phyloP scores from a whole-genome alignment of 2,888 invertebrate species.

The Parnassius glacialis region DNA sequence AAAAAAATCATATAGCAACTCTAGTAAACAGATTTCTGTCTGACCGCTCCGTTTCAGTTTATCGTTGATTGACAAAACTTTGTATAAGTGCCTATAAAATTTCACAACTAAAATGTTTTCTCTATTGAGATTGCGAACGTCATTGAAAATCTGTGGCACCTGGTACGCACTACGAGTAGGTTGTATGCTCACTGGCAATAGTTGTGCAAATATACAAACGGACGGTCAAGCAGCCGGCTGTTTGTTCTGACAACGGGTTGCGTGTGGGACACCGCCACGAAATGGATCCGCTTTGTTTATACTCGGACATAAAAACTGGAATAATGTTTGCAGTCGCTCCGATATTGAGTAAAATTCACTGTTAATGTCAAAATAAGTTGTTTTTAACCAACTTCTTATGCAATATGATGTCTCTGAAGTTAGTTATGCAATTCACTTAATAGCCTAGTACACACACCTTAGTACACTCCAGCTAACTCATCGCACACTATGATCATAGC shows the following conservation, averaged over 20 bases:
- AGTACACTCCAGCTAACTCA: too few species aligned
- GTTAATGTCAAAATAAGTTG: too few species aligned
- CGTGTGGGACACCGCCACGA: conserved; percentile 4
- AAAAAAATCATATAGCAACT: too few species aligned
- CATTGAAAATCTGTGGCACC: conserved; percentile 7
- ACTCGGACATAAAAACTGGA: conserved; percentile 8
- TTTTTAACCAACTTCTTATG: too few species aligned
- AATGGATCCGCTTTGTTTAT: conserved; percentile 12
- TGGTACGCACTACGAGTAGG: conserved; percentile 1
- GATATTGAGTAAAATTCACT: too few species aligned
- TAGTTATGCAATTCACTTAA: too few species aligned
- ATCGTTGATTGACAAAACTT: too few species aligned
- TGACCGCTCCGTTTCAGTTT: too few species aligned
- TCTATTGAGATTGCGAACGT: conserved; percentile 17
- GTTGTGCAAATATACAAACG: conserved; percentile 39
- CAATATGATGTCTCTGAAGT: too few species aligned
- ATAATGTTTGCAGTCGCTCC: neutral
- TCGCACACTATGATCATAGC: too few species aligned
- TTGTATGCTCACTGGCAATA: conserved; percentile 3
- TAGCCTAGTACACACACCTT: too few species aligned
- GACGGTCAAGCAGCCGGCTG: conserved; percentile 10
- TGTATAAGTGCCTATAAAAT: neutral
- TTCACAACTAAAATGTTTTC: conserved; percentile 23
- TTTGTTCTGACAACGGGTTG: conserved; percentile 15
- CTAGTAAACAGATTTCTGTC: too few species aligned